Evolutionary conservation across 2,113 vertebrate species (phyloP), one percentile per base, ranked within the genome.

Genomic region (Neogale vison): DNA sequence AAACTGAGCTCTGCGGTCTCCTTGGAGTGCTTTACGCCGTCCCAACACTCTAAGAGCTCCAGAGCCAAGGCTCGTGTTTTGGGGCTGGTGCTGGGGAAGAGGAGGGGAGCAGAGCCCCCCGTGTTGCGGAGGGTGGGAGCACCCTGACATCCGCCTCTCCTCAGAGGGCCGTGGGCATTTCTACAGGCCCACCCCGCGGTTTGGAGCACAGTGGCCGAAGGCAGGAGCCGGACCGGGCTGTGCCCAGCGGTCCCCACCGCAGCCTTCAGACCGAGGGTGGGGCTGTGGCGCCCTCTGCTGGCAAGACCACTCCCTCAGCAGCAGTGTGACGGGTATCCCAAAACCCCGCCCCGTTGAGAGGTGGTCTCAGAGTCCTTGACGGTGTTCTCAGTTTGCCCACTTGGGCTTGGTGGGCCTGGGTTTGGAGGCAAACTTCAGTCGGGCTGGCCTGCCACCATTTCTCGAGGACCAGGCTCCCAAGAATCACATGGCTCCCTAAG

Each of bases 201-300:
- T 1, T 11, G 23, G 57, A 23, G 15, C 3, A 21, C 14, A 69
- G 20, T 12, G 42, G 31, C 14, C 6, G 42, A 26, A n/a, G 42
- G 39, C 7, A 23, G 77, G 39, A 31, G 5, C 4, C 39, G 14
- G 26, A 36, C 24, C 26, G 0, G 36, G 69, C 20, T 29, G 23
- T 61, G 12, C 55, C 4, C 20, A 52, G 24, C 1, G 0, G 1
- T 42, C 6, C 5, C 29, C 50, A 4, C n/a, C 0, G 0, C 15
- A 2, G 36, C 18, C 71, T 42, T 36, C 42, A 4, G 36, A 9
- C 10, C 45, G 5, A 23, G 90, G 39, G 4, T 12, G 76, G 11
- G 63, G 63, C 61, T 13, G 10, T 2, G 11, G 61, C 34, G 12
- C 45, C 81, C 55, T 59, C 79, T 81, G 55, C 69, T 24, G 76